Base-by-base conservation (phyloP, 2,888 invertebrate species). In the Heliconius cydno region DNA sequence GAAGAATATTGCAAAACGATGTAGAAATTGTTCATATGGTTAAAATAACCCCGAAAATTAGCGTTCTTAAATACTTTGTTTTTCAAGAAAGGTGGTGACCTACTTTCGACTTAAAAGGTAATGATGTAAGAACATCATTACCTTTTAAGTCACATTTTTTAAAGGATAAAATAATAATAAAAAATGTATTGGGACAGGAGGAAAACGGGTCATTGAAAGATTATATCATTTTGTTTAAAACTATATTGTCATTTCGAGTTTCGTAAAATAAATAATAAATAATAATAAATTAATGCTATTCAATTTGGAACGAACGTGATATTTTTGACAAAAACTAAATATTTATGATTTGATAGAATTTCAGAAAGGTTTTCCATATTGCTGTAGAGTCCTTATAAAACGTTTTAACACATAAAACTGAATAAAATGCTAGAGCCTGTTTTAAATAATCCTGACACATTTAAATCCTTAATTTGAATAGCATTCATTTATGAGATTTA, bases 161-260 rank as follows among this genome's bases (percentile, higher is more conserved):
- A 19, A 46, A 15, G 15, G 46, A 52, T 19, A 19, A 52, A 19
- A 52, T 52, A 52, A 52, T 52, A 19, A 19, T 52, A 52, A 52
- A 52, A 52, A 19, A 52, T 19, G 52, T 19, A 46, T 19, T 41
- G n/a, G 3, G 12, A 34, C 2, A 25, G 41, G 68, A 10, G 1
- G 19, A 19, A 13, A 28, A 41, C 4, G 6, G 28, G 1, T 66
- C 19, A 66, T 25, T 12, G 6, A 65, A 75, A 66, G 10, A 65
- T 13, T 13, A 15, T 63, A 73, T 46, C 30, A 67, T 73, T 66
- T 75, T 7, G 19, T 15, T 34, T 60, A 41, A 66, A 46, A 41
- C 41, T 78, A 75, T 79, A 79, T 68, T 79, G 68, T 75, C 78
- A 75, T 79, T 63, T 79, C 66, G 72, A 9, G 57, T 78, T 63